phyloP scores from a whole-genome alignment of 1,140 invertebrate genomes.

The Asobara japonica region DNA sequence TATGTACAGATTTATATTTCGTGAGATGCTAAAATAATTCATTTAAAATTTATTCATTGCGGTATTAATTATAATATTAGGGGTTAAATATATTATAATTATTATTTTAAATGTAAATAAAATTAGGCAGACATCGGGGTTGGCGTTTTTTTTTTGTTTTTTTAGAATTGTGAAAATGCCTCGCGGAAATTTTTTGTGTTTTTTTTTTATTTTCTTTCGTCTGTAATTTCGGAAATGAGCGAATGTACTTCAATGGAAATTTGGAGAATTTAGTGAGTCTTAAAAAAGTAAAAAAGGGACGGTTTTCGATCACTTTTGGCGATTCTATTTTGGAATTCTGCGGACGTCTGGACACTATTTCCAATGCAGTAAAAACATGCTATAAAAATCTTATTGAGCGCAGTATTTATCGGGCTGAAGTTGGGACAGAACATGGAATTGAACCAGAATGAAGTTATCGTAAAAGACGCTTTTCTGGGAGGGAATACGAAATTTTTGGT shows the following conservation, averaged over 20 bases:
- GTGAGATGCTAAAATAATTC: slow-evolving; percentile 2
- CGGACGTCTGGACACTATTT: background rate
- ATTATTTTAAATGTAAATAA: slow-evolving; percentile 19
- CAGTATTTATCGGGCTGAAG: too few species aligned
- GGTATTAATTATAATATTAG: slow-evolving; percentile 11
- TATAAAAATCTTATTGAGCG: background rate
- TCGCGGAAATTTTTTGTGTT: background rate
- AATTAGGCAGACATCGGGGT: slow-evolving; percentile 17
- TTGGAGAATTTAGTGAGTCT: too few species aligned
- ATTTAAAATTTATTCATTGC: slow-evolving; percentile 12
- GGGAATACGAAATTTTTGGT: too few species aligned
- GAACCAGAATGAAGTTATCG: background rate
- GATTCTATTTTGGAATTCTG: background rate
- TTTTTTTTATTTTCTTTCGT: background rate
- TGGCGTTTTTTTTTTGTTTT: slow-evolving; percentile 7
- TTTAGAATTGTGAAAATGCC: background rate
- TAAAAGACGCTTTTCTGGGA: too few species aligned
- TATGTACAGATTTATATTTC: slow-evolving; percentile 26
- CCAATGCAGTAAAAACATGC: background rate
- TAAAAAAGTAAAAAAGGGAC: too few species aligned
- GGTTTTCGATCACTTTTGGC: too few species aligned
- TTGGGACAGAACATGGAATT: too few species aligned
- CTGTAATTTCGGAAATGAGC: background rate
- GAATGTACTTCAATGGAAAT: too few species aligned
- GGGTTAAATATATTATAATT: slow-evolving; percentile 21